A percentile compares a stretch with the other conserved stretches of the same genome.
phyloP scores from a whole-genome alignment of 2,113 vertebrate species.

The Pan troglodytes region DNA sequence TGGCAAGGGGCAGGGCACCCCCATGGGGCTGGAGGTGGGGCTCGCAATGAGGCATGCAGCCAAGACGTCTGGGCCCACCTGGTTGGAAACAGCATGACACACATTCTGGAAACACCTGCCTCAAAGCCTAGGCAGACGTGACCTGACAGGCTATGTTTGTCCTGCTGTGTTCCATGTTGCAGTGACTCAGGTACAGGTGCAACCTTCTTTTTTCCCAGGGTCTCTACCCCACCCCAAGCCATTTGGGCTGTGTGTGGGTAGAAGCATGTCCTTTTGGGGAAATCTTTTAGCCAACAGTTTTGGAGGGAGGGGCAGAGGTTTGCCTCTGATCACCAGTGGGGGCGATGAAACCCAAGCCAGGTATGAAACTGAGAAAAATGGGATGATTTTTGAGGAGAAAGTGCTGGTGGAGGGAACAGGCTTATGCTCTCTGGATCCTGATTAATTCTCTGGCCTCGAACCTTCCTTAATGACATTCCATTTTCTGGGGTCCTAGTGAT shows the following conservation, averaged over 20 bases:
- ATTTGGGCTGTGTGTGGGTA: constrained; percentile 19
- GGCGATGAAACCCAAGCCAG: background rate
- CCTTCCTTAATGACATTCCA: constrained; percentile 33
- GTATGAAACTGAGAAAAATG: background rate
- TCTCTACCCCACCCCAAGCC: background rate
- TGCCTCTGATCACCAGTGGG: background rate
- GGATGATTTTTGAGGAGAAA: background rate
- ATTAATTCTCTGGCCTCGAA: background rate
- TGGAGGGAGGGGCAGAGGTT: background rate
- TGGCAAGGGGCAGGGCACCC: background rate
- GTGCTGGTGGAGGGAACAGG: constrained; percentile 9
- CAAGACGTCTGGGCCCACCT: constrained; percentile 49
- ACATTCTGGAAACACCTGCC: constrained; percentile 33
- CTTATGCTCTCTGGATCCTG: constrained; percentile 62
- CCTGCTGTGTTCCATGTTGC: background rate
- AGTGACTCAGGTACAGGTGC: constrained; percentile 59
- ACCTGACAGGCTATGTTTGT: constrained; percentile 64
- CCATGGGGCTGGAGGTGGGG: background rate
- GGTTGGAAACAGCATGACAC: constrained; percentile 60
- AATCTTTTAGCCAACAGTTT: background rate
- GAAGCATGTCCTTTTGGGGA: accelerated
- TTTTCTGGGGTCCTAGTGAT: background rate
- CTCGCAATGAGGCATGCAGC: background rate
- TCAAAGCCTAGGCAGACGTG: background rate
- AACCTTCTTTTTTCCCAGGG: constrained; percentile 10